These are phyloP conservation scores for Xanthorhoe spadicearia DNA, from an alignment of 2,888 invertebrate species.

Conservation along the genomic window DNA sequence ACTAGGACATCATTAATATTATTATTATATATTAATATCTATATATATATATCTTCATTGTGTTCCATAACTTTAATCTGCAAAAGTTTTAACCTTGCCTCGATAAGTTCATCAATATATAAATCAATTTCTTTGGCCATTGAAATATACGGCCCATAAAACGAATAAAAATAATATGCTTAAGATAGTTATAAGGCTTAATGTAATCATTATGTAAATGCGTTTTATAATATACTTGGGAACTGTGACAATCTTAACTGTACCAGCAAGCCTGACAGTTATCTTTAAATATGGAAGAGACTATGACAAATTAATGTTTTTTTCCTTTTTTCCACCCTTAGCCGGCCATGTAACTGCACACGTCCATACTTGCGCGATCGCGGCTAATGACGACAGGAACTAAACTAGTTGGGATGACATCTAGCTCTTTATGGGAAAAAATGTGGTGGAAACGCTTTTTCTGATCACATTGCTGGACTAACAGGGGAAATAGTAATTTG, in stretches of 20 bases:
- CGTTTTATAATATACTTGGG: constrained; percentile 25
- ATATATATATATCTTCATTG: background rate
- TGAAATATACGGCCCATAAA: background rate
- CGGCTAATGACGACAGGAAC: constrained; percentile 65
- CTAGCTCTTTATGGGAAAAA: constrained; percentile 28
- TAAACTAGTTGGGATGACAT: constrained; percentile 53
- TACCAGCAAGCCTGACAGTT: constrained; percentile 22
- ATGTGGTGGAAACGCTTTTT: constrained; percentile 21
- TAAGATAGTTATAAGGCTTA: background rate
- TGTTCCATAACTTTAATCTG: constrained; percentile 2
- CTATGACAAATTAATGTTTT: constrained; percentile 46
- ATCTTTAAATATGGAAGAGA: constrained; percentile 37
- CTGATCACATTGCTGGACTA: constrained; percentile 16
- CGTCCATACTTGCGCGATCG: constrained; percentile 51
- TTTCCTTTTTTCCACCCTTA: constrained; percentile 44
- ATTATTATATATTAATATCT: too few relatives aligned
- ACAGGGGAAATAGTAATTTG: constrained; percentile 21
- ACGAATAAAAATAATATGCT: constrained; percentile 1
- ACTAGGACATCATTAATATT: constrained; percentile 13
- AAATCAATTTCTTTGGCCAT: background rate
- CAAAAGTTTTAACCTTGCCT: background rate
- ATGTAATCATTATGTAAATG: background rate
- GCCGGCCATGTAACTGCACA: constrained; percentile 52
- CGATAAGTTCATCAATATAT: background rate
- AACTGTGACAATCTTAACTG: constrained; percentile 34